These are phyloP conservation scores for Chironomus tepperi DNA, from an alignment of 1,140 invertebrate species.

Conservation along the genomic window DNA sequence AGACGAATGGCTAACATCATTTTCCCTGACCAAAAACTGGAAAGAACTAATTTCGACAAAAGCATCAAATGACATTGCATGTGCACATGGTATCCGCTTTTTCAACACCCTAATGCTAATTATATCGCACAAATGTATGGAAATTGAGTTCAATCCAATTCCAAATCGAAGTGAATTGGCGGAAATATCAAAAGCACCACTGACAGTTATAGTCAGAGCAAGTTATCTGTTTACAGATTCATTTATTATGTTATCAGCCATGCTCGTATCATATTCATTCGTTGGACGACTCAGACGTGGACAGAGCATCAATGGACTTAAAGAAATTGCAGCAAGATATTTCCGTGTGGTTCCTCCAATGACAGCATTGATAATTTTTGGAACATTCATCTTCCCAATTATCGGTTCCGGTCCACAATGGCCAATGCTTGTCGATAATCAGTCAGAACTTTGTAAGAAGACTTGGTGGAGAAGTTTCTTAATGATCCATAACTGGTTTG, in stretches of 20 bases:
- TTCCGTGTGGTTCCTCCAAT: conserved; percentile 51
- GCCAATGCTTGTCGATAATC: conserved; percentile 52
- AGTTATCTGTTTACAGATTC: conserved; percentile 59
- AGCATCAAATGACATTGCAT: conserved; percentile 46
- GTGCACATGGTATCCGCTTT: conserved; percentile 52
- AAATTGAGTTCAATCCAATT: conserved; percentile 53
- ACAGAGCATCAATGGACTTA: conserved; percentile 42
- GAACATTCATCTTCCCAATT: conserved; percentile 51
- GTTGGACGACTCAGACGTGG: conserved; percentile 46
- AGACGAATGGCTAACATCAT: conserved; percentile 46
- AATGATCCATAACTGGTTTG: conserved; percentile 56
- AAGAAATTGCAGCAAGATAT: conserved; percentile 35
- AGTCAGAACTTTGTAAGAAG: conserved; percentile 51
- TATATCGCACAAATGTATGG: conserved; percentile 56
- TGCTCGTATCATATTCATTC: conserved; percentile 51
- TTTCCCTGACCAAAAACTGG: conserved; percentile 53
- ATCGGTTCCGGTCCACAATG: conserved; percentile 55
- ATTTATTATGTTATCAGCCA: conserved; percentile 56
- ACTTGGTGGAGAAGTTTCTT: conserved; percentile 55
- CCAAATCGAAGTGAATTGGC: conserved; percentile 53
- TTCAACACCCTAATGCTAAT: conserved; percentile 51
- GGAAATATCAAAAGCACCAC: conserved; percentile 39
- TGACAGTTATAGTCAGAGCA: conserved; percentile 53
- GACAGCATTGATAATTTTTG: conserved; percentile 53
- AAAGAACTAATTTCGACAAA: conserved; percentile 46